Conservation (phyloP, 2,888 invertebrate genomes). For the Lasioglossum oenotherae region DNA sequence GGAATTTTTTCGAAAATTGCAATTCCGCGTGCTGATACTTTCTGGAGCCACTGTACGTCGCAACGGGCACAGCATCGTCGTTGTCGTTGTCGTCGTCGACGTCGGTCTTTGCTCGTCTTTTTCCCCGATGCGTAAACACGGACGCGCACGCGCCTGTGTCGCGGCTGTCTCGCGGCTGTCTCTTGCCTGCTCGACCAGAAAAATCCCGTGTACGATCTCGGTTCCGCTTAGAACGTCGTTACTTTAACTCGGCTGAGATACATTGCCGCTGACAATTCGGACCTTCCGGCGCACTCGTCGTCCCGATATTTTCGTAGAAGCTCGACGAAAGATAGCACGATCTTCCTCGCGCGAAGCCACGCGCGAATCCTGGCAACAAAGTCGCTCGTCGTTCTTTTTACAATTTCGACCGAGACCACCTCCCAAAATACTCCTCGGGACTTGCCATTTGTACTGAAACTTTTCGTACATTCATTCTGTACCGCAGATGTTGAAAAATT, state of each 20-base stretch:
- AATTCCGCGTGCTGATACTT: neutral
- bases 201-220: conserved; percentile 28
- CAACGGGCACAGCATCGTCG: conserved; percentile 26
- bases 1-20: neutral
- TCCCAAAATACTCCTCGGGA: neutral
- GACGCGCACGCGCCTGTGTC: conserved; percentile 8
- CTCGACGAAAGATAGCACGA: neutral
- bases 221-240: conserved; percentile 14
- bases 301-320: conserved; percentile 19
- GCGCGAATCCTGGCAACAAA: neutral
- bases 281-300: conserved; percentile 17
- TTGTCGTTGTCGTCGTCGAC: conserved; percentile 12
- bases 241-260: conserved; percentile 24
- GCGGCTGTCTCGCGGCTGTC: conserved; percentile 4
- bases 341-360: neutral
- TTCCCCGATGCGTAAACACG: conserved; percentile 7
- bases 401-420: neutral
- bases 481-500: neutral
- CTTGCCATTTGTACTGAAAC: neutral
- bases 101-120: conserved; percentile 4
- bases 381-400: neutral
- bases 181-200: conserved; percentile 17
- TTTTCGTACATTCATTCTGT: neutral
- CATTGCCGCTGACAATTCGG: conserved; percentile 29
- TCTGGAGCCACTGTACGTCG: conserved; percentile 23